A percentile compares a stretch with the other conserved stretches of the same genome.
Conservation (phyloP, 2,113 vertebrate species). For the Taxidea taxus region DNA sequence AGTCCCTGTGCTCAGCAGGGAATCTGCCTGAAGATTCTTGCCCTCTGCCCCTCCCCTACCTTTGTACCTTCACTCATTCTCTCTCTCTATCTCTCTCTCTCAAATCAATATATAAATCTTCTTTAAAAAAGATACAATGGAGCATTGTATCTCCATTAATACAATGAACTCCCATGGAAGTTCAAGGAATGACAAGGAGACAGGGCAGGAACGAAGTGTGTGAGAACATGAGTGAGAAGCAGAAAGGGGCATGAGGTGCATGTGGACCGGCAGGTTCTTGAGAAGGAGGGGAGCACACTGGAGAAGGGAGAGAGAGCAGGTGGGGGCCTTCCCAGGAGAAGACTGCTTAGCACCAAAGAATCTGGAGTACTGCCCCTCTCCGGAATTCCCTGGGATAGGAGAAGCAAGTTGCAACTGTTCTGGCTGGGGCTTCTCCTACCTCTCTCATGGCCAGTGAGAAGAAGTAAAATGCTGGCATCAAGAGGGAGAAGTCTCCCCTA, state of each 20-base stretch:
- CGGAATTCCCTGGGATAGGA: fast-evolving
- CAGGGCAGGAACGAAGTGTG: not conserved
- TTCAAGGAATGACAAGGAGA: not conserved
- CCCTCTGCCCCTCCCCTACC: not conserved
- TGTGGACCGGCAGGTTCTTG: not conserved
- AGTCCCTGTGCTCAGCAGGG: not conserved
- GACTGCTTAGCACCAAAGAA: not conserved
- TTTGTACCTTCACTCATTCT: not conserved
- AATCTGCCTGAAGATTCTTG: not conserved
- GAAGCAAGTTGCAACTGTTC: not conserved
- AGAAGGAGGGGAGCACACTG: not conserved
- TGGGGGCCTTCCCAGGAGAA: not conserved
- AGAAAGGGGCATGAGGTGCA: fast-evolving
- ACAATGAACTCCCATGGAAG: no score
- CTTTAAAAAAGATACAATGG: not conserved
- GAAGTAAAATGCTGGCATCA: not conserved
- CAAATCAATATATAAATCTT: not conserved
- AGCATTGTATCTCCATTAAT: no score
- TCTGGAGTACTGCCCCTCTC: not conserved
- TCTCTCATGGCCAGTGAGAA: not conserved
- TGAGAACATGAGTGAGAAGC: not conserved
- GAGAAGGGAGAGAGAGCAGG: not conserved
- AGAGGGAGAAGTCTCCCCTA: not conserved
- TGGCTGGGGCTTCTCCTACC: not conserved
- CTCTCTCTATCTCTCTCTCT: not conserved